Percentiles rank a stretch among this genome's conserved stretches.
These are phyloP conservation scores for Lasius fuliginosus DNA, from an alignment of 2,888 invertebrate genomes.

Conservation along the genomic window DNA sequence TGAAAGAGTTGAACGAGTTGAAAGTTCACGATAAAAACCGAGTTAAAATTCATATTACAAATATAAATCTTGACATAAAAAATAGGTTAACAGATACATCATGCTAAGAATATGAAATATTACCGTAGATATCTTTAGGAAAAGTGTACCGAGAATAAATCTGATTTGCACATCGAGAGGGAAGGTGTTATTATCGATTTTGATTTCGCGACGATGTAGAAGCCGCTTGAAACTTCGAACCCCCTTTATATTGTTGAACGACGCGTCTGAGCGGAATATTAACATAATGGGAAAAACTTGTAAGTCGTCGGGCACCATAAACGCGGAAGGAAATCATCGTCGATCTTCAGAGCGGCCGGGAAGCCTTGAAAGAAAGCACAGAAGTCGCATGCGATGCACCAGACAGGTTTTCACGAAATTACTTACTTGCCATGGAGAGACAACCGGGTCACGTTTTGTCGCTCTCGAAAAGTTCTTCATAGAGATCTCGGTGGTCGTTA, in stretches of 20 bases:
- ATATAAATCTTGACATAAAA: not conserved
- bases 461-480: slow-evolving; percentile 61
- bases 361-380: slow-evolving; percentile 38
- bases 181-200: slow-evolving; percentile 49
- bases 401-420: slow-evolving; percentile 38
- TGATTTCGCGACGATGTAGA: slow-evolving; percentile 34
- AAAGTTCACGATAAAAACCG: not conserved
- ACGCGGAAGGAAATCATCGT: slow-evolving; percentile 40
- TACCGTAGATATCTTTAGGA: not conserved
- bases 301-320: slow-evolving; percentile 33
- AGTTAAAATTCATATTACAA: not conserved
- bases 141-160: slow-evolving; percentile 17
- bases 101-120: not conserved
- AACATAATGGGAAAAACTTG: slow-evolving; percentile 65
- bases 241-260: slow-evolving; percentile 30
- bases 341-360: slow-evolving; percentile 7
- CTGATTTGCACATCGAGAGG: slow-evolving; percentile 30
- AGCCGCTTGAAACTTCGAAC: slow-evolving; percentile 41
- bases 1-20: not conserved
- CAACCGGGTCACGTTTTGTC: slow-evolving; percentile 57
- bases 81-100: not conserved
- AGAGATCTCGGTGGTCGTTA: slow-evolving; percentile 65
- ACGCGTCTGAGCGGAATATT: slow-evolving; percentile 52
- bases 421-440: slow-evolving; percentile 20
- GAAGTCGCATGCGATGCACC: slow-evolving; percentile 32